Evolutionary conservation across 2,888 invertebrate species (phyloP), one percentile per base, ranked within the genome.

Genomic region (Dynastes grantii): DNA sequence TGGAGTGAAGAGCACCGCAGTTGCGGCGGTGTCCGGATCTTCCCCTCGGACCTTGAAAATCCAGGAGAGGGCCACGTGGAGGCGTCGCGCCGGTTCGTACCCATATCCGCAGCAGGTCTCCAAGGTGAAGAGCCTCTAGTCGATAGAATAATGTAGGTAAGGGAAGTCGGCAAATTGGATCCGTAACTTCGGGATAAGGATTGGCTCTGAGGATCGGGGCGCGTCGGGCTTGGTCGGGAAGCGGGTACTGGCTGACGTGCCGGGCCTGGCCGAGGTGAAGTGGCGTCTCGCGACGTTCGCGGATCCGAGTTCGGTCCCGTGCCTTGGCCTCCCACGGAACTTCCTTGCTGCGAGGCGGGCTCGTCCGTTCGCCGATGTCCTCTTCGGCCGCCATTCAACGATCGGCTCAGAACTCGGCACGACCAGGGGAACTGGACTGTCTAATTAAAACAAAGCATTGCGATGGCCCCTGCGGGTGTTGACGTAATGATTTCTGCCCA

Each of bases 11-110:
- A 55, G 77, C 70, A 70, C 70, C 77, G 77, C 77, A 51, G 77
- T 83, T 81, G 82, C 83, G 80, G 81, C 80, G 82, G 80, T 81
- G 81, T 78, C 80, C 80, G 80, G 85, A 89, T 90, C 90, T 88
- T 89, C 90, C 88, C 87, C 89, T 91, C 90, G 90, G 91, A 92
- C 92, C 92, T 92, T 77, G 32, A 32, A 32, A 32, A 32, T 32
- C 32, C 32, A 32, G 32, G 32, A 32, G 32, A 32, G 32, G 32
- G 32, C 32, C 32, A 32, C 32, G 32, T 32, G 32, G 32, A 32
- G 32, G 32, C 32, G 32, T 32, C 32, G 32, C 32, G 32, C 32
- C 32, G 32, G 32, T 32, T 32, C 32, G 32, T 32, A 32, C 32
- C 32, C 32, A 32, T 32, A 32, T 32, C 32, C 32, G 32, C 32